A percentile compares a stretch with the other conserved stretches of the same genome.
phyloP scores from a whole-genome alignment of 2,797 vertebrate species.

The Clarias laeviceps region DNA sequence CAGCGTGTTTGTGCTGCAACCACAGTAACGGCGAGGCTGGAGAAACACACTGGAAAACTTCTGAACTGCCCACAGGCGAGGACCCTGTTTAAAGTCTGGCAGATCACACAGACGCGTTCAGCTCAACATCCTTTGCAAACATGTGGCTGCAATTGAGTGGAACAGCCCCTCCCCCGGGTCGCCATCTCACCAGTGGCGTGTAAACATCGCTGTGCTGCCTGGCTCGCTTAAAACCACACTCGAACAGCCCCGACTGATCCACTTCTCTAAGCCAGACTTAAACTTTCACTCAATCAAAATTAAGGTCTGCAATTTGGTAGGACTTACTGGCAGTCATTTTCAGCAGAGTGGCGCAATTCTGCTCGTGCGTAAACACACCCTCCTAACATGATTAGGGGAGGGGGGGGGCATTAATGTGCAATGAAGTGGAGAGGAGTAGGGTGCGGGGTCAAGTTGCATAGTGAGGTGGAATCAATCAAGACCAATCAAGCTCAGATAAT shows the following conservation, averaged over 20 bases:
- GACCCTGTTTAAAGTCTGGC: constrained; percentile 56
- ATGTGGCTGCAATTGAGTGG: constrained; percentile 62
- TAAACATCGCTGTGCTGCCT: constrained; percentile 51
- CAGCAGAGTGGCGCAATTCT: not conserved
- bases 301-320: constrained; percentile 38
- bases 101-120: constrained; percentile 57
- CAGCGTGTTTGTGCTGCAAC: constrained; percentile 53
- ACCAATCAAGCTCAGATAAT: constrained; percentile 59
- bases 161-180: constrained; percentile 52
- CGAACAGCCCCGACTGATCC: constrained; percentile 44
- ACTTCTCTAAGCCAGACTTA: constrained; percentile 46
- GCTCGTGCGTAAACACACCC: constrained; percentile 26
- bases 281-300: constrained; percentile 55
- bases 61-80: constrained; percentile 59
- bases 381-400: constrained; percentile 22
- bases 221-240: constrained; percentile 42
- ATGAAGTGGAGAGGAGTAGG: not conserved
- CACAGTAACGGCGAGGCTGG: constrained; percentile 50
- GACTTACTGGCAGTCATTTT: constrained; percentile 19
- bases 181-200: constrained; percentile 45
- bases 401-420: constrained; percentile 22
- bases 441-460: constrained; percentile 5
- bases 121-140: constrained; percentile 60
- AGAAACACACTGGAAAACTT: constrained; percentile 57
- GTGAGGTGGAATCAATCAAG: constrained; percentile 46